These are phyloP conservation scores for Erpetoichthys calabaricus DNA, from an alignment of 2,797 vertebrate species.

Conservation along the genomic window DNA sequence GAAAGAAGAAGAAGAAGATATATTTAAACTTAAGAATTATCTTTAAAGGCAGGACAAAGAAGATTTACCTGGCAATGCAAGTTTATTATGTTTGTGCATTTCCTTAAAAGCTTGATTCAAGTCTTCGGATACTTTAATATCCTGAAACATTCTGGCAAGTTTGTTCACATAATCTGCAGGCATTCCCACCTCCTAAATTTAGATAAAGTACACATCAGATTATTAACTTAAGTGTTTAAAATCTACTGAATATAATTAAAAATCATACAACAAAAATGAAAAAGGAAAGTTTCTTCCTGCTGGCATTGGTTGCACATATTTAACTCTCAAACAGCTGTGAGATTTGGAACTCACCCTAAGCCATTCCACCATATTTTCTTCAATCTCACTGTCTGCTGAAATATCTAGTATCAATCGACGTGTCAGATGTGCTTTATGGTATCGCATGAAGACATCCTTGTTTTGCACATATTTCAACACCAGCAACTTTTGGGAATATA, in stretches of 20 bases:
- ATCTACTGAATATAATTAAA: too few species aligned
- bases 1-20: too few species aligned
- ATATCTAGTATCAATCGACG: conserved; percentile 93
- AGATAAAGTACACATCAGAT: conserved; percentile 15
- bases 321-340: too few species aligned
- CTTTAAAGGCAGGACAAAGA: conserved; percentile 2
- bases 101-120: conserved; percentile 96
- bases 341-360: conserved; percentile 65
- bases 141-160: conserved; percentile 94
- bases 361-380: conserved; percentile 99
- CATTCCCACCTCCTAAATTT: conserved; percentile 88
- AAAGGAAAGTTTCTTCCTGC: too few species aligned
- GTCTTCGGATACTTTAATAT: conserved; percentile 97
- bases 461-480: conserved; percentile 97
- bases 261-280: too few species aligned
- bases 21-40: too few species aligned
- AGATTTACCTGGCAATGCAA: conserved; percentile 80
- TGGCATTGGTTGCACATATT: too few species aligned
- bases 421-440: conserved; percentile 95
- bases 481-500: conserved; percentile 60
- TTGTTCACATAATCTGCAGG: conserved; percentile 97
- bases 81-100: conserved; percentile 97
- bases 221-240: too few species aligned
- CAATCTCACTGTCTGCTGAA: conserved; percentile 94
- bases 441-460: conserved; percentile 97